phyloP scores from a whole-genome alignment of 2,797 vertebrate genomes.

The Acestrorhynchus altus region DNA sequence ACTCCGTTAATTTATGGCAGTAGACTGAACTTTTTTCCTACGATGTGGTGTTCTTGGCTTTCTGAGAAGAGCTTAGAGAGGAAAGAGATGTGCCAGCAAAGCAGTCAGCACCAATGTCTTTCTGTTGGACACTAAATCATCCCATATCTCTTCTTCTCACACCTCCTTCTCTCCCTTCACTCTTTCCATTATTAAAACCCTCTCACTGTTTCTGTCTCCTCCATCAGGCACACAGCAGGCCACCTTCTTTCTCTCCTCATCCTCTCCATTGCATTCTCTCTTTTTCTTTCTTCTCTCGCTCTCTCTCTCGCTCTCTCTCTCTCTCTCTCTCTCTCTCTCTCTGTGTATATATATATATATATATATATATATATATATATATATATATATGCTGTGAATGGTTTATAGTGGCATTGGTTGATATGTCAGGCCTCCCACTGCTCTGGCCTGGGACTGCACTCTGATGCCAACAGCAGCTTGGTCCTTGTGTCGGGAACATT shows the following conservation, averaged over 20 bases:
- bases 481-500: conserved; percentile 93
- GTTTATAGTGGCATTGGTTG: conserved; percentile 70
- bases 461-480: conserved; percentile 90
- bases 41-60: conserved; percentile 32
- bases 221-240: conserved; percentile 57
- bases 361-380: too few relatives aligned
- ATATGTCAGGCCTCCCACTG: conserved; percentile 77
- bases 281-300: conserved; percentile 17
- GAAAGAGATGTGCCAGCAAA: conserved; percentile 50
- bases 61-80: conserved; percentile 41
- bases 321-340: not conserved
- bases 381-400: conserved; percentile 69
- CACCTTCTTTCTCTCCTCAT: conserved; percentile 40
- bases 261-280: conserved; percentile 21
- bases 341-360: too few relatives aligned
- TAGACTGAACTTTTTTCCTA: not conserved
- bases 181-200: conserved; percentile 56
- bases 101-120: conserved; percentile 59
- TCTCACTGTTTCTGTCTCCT: conserved; percentile 48
- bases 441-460: conserved; percentile 73
- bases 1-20: too few relatives aligned
- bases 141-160: conserved; percentile 58
- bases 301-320: not conserved
- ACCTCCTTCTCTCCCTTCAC: conserved; percentile 46
- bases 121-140: conserved; percentile 62